Evolutionary conservation across 2,797 vertebrate genomes (phyloP), one percentile per base, ranked within the genome.

Genomic region (Squalus acanthias): DNA sequence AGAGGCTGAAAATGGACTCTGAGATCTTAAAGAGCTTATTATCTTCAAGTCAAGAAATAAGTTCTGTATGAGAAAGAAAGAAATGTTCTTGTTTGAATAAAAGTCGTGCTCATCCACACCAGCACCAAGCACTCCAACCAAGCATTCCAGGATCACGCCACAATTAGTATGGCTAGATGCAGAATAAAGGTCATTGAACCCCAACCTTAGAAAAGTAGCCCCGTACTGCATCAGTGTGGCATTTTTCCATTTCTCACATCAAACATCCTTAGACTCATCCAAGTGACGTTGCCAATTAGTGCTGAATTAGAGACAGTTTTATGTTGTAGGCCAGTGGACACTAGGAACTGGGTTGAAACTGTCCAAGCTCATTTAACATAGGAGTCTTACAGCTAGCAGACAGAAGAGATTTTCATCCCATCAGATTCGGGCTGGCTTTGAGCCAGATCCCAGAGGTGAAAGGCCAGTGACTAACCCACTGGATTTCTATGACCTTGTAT

Each of bases 361-460:
- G 57, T 91, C 88, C 0, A 33, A 91, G 33, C 29, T 33, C 88
- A 91, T 91, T 63, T 92, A 92, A 20, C 60, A 17, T 63, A 39
- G 60, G 89, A 92, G 33, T 57, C 13, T 63, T 63, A 60, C 88
- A 91, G 57, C 33, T n/a, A 65, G 89, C 29, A 63, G 57, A 65
- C 15, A 65, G 60, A 65, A 29, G 33, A 39, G 15, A 63, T 65
- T 92, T 91, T 65, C 60, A 63, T 65, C 89, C 60, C 60, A 92
- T 65, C 89, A 63, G 5, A 33, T 53, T 65, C 33, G 39, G 60
- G 29, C 89, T 63, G 89, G 89, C 65, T 65, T 20, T 63, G 29
- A 92, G 60, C 60, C 89, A 92, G 89, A 65, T 85, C 82, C 60
- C 60, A n/a, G 26, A 63, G 60, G 89, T 92, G 60, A 92, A 92